Evolutionary conservation across 2,888 invertebrate species (phyloP).

Genomic region (Diploptera punctata): DNA sequence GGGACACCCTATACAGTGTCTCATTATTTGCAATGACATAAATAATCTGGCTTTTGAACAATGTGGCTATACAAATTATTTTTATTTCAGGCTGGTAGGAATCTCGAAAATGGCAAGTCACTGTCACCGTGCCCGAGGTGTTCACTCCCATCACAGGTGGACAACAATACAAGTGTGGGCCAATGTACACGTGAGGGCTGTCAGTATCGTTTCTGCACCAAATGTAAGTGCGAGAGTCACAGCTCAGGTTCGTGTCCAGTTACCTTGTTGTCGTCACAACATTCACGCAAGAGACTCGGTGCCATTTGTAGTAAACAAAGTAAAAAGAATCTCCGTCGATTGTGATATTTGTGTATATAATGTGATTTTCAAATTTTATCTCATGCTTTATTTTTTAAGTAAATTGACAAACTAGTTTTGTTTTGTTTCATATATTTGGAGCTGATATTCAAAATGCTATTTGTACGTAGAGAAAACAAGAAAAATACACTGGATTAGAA

Average conservation of each 20-base stretch:
- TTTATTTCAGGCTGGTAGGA: constrained; percentile 45
- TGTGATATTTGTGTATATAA: too few relatives aligned
- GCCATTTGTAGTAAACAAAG: constrained; percentile 30
- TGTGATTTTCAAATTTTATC: too few relatives aligned
- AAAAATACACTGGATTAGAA: too few relatives aligned
- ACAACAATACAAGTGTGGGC: constrained; percentile 34
- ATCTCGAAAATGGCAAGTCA: constrained; percentile 46
- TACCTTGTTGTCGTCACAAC: background rate
- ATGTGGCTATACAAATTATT: too few relatives aligned
- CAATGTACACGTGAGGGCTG: constrained; percentile 46
- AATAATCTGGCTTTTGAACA: too few relatives aligned
- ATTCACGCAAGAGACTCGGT: background rate
- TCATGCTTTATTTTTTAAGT: too few relatives aligned
- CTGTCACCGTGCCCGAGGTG: constrained; percentile 49
- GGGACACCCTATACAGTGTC: too few relatives aligned
- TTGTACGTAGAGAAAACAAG: too few relatives aligned
- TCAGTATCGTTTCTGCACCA: constrained; percentile 45
- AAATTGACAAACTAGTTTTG: too few relatives aligned
- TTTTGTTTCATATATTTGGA: too few relatives aligned
- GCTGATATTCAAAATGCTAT: too few relatives aligned
- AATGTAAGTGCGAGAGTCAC: constrained; percentile 43
- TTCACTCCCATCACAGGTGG: constrained; percentile 46
- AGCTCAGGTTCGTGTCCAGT: constrained; percentile 22
- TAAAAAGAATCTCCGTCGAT: constrained; percentile 30
- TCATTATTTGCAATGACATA: too few relatives aligned